Evolutionary conservation across 2,113 vertebrate species (phyloP).

Genomic region (Rhinopithecus roxellana): DNA sequence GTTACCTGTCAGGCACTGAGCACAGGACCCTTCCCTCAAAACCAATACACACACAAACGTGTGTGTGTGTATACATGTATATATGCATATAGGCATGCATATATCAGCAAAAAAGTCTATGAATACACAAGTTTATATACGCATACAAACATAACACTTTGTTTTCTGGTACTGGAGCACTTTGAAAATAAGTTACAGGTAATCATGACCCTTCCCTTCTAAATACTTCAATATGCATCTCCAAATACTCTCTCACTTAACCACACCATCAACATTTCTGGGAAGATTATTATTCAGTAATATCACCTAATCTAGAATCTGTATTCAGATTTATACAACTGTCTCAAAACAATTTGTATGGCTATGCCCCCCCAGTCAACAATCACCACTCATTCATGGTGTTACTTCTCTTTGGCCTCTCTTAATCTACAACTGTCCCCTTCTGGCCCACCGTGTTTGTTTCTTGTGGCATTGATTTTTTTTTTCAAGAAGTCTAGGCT

Average conservation of each 20-base stretch:
- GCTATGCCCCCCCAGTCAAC: too few relatives aligned
- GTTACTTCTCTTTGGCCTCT: background rate
- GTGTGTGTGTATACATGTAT: background rate
- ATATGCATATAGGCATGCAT: background rate
- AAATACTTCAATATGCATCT: background rate
- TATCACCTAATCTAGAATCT: background rate
- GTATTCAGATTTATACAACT: background rate
- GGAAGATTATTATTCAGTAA: background rate
- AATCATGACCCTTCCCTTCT: background rate
- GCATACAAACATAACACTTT: background rate
- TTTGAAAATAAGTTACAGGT: background rate
- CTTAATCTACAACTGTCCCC: background rate
- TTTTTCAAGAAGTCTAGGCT: background rate
- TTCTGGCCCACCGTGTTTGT: too few relatives aligned
- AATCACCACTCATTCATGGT: too few relatives aligned
- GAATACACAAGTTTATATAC: background rate
- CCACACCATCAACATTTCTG: background rate
- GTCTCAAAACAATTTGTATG: background rate
- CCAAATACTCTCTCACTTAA: background rate
- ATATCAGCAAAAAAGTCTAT: background rate
- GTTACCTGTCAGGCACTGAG: background rate
- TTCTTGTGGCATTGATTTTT: background rate
- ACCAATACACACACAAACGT: background rate
- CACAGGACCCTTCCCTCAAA: background rate
- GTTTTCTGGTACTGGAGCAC: background rate